These are phyloP conservation scores for Coregonus ussuriensis DNA, from an alignment of 2,797 vertebrate species.

Conservation along the genomic window DNA sequence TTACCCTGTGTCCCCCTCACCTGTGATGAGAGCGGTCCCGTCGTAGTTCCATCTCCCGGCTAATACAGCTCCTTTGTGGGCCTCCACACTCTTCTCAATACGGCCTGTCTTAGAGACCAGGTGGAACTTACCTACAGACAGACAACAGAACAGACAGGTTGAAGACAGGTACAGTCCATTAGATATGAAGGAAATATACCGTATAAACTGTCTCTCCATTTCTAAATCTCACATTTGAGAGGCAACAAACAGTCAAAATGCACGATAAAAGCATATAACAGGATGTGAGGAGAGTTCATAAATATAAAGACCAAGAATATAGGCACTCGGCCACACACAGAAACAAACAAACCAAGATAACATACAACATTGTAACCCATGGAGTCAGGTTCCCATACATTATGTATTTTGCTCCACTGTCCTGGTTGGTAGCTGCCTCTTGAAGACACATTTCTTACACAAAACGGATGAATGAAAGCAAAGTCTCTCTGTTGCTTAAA, in stretches of 20 bases:
- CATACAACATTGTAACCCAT: too few relatives aligned
- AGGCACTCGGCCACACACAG: not conserved
- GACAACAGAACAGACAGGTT: not conserved
- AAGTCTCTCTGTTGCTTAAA: constrained; percentile 48
- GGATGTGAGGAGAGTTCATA: not conserved
- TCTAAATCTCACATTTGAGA: too few relatives aligned
- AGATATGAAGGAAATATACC: not conserved
- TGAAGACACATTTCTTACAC: constrained; percentile 37
- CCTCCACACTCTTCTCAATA: constrained; percentile 94
- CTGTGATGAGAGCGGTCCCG: constrained; percentile 93
- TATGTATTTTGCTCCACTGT: not conserved
- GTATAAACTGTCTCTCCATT: too few relatives aligned
- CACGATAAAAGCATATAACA: too few relatives aligned
- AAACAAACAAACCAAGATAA: too few relatives aligned
- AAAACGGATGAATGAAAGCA: constrained; percentile 48
- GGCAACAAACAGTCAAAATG: too few relatives aligned
- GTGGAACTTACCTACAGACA: constrained; percentile 89
- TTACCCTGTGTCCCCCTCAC: constrained; percentile 58
- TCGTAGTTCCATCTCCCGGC: constrained; percentile 94
- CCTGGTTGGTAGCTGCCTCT: not conserved
- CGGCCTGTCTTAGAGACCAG: constrained; percentile 88
- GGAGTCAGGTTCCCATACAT: not conserved
- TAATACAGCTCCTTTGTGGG: constrained; percentile 92
- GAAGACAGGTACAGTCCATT: constrained; percentile 2
- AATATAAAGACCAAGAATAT: not conserved